These are phyloP conservation scores for Catocala fraxini DNA, from an alignment of 2,888 invertebrate genomes.

Conservation along the genomic window DNA sequence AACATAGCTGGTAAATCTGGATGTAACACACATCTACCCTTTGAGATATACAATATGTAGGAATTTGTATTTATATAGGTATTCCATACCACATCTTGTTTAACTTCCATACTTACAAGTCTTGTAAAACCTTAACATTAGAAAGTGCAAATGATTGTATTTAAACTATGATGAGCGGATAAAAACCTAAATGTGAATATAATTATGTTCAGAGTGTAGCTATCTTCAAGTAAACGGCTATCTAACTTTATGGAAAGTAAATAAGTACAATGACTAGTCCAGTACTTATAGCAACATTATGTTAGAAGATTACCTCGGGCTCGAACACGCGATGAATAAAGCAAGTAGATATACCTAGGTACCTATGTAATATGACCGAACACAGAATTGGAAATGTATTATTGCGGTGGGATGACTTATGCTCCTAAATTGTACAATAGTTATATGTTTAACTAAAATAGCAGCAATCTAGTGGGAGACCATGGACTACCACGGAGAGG, in stretches of 20 bases:
- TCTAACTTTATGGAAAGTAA: conserved; percentile 1
- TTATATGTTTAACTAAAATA: too few species aligned
- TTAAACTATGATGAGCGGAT: conserved; percentile 4
- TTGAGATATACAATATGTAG: too few species aligned
- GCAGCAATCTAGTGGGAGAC: too few species aligned
- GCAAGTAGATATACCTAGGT: too few species aligned
- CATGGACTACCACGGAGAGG: too few species aligned
- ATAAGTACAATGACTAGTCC: not conserved
- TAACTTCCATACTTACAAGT: conserved; percentile 15
- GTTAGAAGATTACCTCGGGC: not conserved
- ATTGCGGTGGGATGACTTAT: too few species aligned
- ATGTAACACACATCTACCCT: too few species aligned
- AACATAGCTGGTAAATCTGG: too few species aligned
- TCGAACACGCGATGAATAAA: too few species aligned
- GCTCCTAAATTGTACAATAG: too few species aligned
- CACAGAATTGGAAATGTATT: too few species aligned
- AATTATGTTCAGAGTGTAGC: conserved; percentile 5
- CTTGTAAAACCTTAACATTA: conserved; percentile 25
- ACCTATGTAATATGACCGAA: too few species aligned
- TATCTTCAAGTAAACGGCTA: not conserved
- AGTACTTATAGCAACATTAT: not conserved
- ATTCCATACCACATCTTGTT: not conserved
- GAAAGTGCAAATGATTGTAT: conserved; percentile 35
- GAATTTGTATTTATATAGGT: conserved; percentile 1
- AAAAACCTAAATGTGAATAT: conserved; percentile 29